Conservation (phyloP, 2,797 vertebrate species). For the Acrossocheilus wenchowensis region DNA sequence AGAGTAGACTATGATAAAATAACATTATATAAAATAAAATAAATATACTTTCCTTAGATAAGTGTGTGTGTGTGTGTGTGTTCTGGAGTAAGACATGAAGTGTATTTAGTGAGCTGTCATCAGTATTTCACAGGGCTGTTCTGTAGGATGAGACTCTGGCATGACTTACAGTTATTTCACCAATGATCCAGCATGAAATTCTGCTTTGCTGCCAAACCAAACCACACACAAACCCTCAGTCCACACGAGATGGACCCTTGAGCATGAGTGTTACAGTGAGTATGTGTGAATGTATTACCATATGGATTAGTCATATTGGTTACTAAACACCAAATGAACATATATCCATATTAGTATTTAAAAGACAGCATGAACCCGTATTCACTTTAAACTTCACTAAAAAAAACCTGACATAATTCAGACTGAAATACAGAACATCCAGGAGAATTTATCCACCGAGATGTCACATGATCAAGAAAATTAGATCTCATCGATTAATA, state of each 20-base stretch:
- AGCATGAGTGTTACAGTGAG: not conserved
- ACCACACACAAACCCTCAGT: slow-evolving; percentile 6
- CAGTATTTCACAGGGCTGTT: slow-evolving; percentile 27
- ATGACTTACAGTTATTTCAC: slow-evolving; percentile 32
- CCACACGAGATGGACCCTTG: slow-evolving; percentile 17
- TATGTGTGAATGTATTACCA: not conserved
- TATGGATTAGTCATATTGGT: not conserved
- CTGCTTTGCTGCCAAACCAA: slow-evolving; percentile 27
- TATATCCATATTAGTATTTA: not conserved
- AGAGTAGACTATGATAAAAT: not conserved
- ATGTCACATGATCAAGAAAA: not conserved
- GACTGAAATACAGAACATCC: not conserved
- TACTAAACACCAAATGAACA: not conserved
- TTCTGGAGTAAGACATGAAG: slow-evolving; percentile 24
- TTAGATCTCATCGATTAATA: not conserved
- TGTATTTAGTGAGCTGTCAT: slow-evolving; percentile 47
- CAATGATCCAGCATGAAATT: slow-evolving; percentile 41
- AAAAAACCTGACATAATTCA: not conserved
- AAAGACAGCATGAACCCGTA: not conserved
- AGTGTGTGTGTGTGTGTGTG: not conserved
- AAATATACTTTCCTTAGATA: not conserved
- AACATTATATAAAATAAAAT: not conserved
- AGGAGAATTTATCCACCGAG: not conserved
- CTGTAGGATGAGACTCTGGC: slow-evolving; percentile 22
- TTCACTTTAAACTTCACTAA: not conserved